These are phyloP conservation scores for Bugulina stolonifera DNA, from an alignment of 2,888 invertebrate genomes.

Conservation along the genomic window DNA sequence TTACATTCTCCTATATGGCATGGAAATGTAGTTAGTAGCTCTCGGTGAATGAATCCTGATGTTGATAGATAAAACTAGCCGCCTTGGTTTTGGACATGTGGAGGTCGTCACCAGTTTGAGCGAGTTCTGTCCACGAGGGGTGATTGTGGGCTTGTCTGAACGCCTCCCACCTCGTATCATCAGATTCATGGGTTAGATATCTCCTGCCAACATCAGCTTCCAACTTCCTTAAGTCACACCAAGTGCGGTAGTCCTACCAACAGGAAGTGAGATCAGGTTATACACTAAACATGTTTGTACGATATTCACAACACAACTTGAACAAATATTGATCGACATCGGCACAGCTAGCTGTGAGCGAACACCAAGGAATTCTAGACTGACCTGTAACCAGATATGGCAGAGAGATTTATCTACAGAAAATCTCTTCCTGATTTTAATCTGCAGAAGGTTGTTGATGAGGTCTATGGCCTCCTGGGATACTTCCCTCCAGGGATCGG, in stretches of 20 bases:
- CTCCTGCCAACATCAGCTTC: constrained; percentile 72
- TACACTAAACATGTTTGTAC: too few relatives aligned
- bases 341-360: too few relatives aligned
- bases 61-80: constrained; percentile 16
- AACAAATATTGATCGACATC: too few relatives aligned
- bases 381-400: constrained; percentile 91
- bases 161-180: constrained; percentile 81
- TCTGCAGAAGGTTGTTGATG: constrained; percentile 94
- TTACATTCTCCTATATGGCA: too few relatives aligned
- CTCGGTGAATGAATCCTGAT: constrained; percentile 8
- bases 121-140: constrained; percentile 44
- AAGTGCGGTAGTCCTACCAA: constrained; percentile 82
- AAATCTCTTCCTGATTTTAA: constrained; percentile 71
- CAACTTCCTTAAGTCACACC: constrained; percentile 84
- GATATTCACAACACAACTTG: too few relatives aligned
- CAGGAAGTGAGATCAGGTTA: too few relatives aligned
- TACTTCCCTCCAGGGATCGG: constrained; percentile 90
- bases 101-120: background rate
- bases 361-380: background rate
- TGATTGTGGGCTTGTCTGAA: constrained; percentile 56
- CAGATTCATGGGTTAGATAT: constrained; percentile 84
- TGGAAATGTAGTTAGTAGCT: too few relatives aligned
- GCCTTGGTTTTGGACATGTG: background rate
- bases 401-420: constrained; percentile 91
- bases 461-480: constrained; percentile 81